Percentiles rank a stretch among this genome's conserved stretches.
Evolutionary conservation across 2,113 vertebrate genomes (phyloP).

Genomic region (Chaenocephalus aceratus): DNA sequence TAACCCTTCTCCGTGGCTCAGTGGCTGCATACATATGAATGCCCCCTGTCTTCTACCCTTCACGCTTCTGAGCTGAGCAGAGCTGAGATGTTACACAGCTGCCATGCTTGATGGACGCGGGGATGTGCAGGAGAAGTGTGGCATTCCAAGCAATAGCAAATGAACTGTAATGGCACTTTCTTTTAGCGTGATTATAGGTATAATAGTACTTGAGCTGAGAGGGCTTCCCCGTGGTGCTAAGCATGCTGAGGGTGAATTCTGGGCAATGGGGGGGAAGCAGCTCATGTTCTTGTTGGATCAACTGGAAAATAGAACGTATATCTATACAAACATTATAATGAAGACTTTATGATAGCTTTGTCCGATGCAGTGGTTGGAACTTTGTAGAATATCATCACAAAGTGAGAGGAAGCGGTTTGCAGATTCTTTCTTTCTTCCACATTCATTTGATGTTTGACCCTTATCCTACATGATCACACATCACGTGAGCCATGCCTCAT

Average conservation of each 20-base stretch:
- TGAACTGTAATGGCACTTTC: conserved; percentile 53
- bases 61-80: conserved; percentile 65
- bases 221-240: conserved; percentile 43
- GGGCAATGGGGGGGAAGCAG: neutral
- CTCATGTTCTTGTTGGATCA: conserved; percentile 25
- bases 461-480: too few relatives aligned
- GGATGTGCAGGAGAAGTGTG: conserved; percentile 19
- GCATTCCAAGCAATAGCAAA: conserved; percentile 40
- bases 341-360: conserved; percentile 1
- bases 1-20: conserved; percentile 71
- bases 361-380: neutral
- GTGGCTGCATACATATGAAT: conserved; percentile 77
- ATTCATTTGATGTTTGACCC: neutral
- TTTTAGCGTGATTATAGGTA: conserved; percentile 60
- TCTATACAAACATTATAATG: neutral
- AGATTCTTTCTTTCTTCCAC: neutral
- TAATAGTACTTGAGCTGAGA: conserved; percentile 42
- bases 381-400: neutral
- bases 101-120: conserved; percentile 41
- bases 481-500: too few relatives aligned
- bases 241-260: conserved; percentile 44
- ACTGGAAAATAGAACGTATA: conserved; percentile 40
- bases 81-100: conserved; percentile 60
- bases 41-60: conserved; percentile 73
- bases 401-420: neutral